Evolutionary conservation across 1,140 invertebrate genomes (phyloP).

Genomic region (Antheraea mylitta): DNA sequence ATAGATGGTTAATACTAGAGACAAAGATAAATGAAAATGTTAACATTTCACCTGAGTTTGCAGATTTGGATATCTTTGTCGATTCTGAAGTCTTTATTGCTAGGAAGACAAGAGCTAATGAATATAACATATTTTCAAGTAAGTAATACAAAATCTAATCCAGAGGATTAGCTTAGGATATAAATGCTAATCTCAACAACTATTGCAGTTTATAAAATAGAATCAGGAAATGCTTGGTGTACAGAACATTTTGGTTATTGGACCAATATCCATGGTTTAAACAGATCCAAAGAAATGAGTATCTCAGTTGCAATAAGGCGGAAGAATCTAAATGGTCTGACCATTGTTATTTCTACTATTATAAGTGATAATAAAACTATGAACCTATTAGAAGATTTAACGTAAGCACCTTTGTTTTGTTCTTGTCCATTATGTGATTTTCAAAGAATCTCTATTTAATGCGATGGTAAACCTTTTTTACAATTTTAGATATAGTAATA

Average conservation of each 20-base stretch:
- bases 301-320: constrained; percentile 35
- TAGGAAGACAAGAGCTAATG: constrained; percentile 12
- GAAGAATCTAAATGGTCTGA: constrained; percentile 36
- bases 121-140: background rate
- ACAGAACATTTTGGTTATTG: constrained; percentile 43
- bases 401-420: background rate
- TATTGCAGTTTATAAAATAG: constrained; percentile 47
- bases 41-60: constrained; percentile 18
- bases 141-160: background rate
- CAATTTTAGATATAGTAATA: constrained; percentile 59
- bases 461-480: background rate
- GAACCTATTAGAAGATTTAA: background rate
- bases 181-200: background rate
- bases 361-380: constrained; percentile 12
- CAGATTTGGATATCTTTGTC: constrained; percentile 29
- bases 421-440: no score
- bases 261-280: constrained; percentile 28
- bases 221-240: constrained; percentile 26
- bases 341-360: constrained; percentile 36
- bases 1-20: constrained; percentile 40
- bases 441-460: background rate
- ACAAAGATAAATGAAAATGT: constrained; percentile 9
- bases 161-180: background rate
- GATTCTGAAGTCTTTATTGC: constrained; percentile 49
- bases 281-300: constrained; percentile 25